These are phyloP conservation scores for Himantopus leucocephalus DNA, from an alignment of 2,113 vertebrate genomes.

Conservation along the genomic window DNA sequence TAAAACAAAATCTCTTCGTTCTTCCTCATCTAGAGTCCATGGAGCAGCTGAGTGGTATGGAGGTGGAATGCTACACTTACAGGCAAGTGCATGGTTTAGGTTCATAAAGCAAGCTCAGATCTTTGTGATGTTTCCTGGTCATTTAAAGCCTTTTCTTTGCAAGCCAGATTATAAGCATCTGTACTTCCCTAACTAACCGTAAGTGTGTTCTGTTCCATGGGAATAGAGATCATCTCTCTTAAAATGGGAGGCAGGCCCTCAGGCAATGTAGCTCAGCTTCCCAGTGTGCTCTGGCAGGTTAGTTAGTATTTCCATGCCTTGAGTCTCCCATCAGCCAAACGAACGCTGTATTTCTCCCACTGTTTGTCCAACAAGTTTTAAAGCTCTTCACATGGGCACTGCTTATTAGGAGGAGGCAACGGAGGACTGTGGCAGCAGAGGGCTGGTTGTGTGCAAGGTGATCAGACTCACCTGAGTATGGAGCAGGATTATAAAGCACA, in stretches of 20 bases:
- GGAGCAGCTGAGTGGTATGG: neutral
- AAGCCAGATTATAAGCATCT: neutral
- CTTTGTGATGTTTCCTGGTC: neutral
- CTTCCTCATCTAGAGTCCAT: neutral
- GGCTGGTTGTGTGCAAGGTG: neutral
- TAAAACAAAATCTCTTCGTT: constrained; percentile 8
- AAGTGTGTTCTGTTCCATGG: neutral
- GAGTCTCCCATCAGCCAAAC: neutral
- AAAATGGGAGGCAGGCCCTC: neutral
- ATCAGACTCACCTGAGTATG: neutral
- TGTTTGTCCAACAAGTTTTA: neutral
- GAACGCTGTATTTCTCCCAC: neutral
- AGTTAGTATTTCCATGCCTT: constrained; percentile 5
- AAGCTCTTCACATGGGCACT: neutral
- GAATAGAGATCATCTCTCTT: neutral
- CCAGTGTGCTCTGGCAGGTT: constrained; percentile 11
- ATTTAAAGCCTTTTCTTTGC: constrained; percentile 12
- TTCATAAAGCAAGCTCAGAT: neutral
- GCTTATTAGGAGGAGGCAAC: neutral
- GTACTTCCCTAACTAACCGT: neutral
- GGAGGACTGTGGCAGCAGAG: neutral
- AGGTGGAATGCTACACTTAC: neutral
- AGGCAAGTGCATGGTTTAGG: neutral
- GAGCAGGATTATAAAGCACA: neutral
- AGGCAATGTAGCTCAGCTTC: neutral